phyloP scores from a whole-genome alignment of 1,140 invertebrate species.

The Hylaeus volcanicus region DNA sequence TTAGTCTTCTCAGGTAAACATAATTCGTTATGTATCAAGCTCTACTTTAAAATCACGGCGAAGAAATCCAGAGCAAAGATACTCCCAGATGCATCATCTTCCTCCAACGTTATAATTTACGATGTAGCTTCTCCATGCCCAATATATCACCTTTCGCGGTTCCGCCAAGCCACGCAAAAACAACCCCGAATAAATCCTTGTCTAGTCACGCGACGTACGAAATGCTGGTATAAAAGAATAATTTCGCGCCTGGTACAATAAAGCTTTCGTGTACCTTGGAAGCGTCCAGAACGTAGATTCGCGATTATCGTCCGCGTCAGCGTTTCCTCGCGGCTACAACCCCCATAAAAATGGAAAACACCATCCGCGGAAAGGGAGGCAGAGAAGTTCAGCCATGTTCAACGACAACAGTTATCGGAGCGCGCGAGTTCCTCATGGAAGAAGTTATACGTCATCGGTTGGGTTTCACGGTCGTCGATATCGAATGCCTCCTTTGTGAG shows the following conservation, averaged over 20 bases:
- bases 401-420: slow-evolving; percentile 41
- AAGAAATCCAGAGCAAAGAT: neutral
- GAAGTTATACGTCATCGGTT: slow-evolving; percentile 35
- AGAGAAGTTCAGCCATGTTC: neutral
- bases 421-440: slow-evolving; percentile 40
- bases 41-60: too few species aligned
- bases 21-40: too few species aligned
- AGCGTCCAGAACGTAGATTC: neutral
- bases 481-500: slow-evolving; percentile 22
- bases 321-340: slow-evolving; percentile 2
- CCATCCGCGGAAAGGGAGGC: neutral
- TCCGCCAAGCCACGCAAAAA: neutral
- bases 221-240: slow-evolving; percentile 16
- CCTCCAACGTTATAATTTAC: neutral
- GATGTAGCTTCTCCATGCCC: neutral
- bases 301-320: slow-evolving; percentile 46
- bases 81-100: neutral
- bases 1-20: too few species aligned
- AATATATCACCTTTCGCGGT: neutral
- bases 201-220: neutral
- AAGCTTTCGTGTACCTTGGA: neutral
- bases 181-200: slow-evolving; percentile 4
- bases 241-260: neutral
- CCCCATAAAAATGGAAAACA: slow-evolving; percentile 40
- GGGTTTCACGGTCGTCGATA: slow-evolving; percentile 26